Conservation (phyloP, 2,888 invertebrate genomes). For the Nephrocerus scutellatus region DNA sequence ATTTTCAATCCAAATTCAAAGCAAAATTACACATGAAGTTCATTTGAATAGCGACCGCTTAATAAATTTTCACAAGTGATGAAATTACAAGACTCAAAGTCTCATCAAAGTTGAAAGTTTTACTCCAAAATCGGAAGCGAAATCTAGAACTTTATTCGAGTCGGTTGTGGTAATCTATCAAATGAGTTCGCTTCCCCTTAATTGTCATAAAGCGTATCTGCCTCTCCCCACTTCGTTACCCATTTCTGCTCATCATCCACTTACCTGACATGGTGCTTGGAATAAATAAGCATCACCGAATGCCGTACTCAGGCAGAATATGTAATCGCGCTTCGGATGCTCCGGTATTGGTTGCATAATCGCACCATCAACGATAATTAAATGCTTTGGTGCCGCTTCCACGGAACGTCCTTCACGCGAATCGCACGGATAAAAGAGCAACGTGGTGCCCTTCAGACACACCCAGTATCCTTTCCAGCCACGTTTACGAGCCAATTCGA, state of each 20-base stretch:
- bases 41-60: no score
- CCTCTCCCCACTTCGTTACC: background rate
- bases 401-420: constrained; percentile 84
- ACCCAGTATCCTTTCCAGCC: constrained; percentile 99
- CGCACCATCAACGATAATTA: constrained; percentile 92
- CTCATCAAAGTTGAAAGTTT: no score
- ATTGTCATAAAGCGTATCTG: background rate
- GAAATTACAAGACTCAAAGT: no score
- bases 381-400: constrained; percentile 89
- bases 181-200: no score
- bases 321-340: constrained; percentile 94
- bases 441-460: constrained; percentile 91
- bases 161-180: constrained; percentile 1
- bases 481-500: constrained; percentile 89
- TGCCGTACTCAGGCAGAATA: constrained; percentile 96
- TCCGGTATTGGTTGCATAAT: constrained; percentile 99
- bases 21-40: no score
- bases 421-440: constrained; percentile 93
- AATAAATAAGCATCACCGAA: constrained; percentile 97
- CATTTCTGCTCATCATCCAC: constrained; percentile 27
- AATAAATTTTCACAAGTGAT: no score
- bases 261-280: constrained; percentile 80
- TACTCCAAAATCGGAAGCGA: no score
- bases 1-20: no score
- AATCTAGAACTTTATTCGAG: no score